Base-by-base conservation (phyloP, 2,113 vertebrate genomes). In the Pyrgilauda ruficollis region DNA sequence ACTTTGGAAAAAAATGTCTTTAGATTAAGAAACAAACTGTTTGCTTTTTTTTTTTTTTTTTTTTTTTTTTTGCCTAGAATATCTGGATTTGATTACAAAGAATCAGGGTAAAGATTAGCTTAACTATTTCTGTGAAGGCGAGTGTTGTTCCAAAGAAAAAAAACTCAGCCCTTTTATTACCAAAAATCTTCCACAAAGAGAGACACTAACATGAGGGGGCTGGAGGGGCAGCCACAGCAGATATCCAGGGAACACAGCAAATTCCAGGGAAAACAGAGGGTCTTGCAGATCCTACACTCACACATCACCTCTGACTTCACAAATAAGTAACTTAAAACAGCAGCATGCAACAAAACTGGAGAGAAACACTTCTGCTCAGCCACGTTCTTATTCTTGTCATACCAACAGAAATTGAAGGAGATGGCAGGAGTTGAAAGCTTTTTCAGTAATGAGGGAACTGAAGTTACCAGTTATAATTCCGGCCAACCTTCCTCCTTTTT, bases 361-460 rank as follows among this genome's bases (percentile, higher is more conserved):
- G 35, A 88, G 52, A 58, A 90, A 56, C 33, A 14, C 47, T 91
- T 68, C 56, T 81, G 72, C 83, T 88, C 72, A 67, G 73, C 72
- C 50, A 15, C 50, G 41, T 44, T 88, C 83, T 56, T 89, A 52
- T 44, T 90, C 88, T 35, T 95, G 85, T 92, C 61, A 49, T 52
- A 44, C 47, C 73, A 35, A 75, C 81, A 84, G 90, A 86, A 96
- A 95, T 28, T 64, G 64, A 84, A 86, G 61, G 93, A 93, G 88
- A 95, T 89, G 83, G 92, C 93, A 96, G 76, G 6, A 95, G 68
- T 11, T 94, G 88, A 96, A 96, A 97, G 92, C 83, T 87, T 96
- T 93, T 64, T 53, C 66, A 53, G 68, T 90, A 96, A 89, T 56
- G 96, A 96, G 83, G 79, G 90, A 96, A 90, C 88, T 84, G 56